Evolutionary conservation across 2,888 invertebrate genomes (phyloP).

Genomic region (Campaea margaritaria): DNA sequence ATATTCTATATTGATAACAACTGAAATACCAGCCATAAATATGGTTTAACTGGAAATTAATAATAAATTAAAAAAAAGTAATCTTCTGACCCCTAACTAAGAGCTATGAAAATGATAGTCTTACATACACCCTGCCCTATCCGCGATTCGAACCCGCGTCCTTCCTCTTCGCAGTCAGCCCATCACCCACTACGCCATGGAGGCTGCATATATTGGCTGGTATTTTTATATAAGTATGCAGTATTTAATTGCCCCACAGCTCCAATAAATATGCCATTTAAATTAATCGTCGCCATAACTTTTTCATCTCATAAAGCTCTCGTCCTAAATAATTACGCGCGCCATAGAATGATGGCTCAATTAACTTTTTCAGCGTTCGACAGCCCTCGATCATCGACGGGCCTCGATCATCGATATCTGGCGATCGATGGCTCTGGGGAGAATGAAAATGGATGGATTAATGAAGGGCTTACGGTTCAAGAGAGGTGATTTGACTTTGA

Average conservation of each 20-base stretch:
- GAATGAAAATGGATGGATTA: slow-evolving; percentile 23
- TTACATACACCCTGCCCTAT: too few species aligned
- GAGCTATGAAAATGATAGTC: too few species aligned
- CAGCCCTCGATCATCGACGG: slow-evolving; percentile 3
- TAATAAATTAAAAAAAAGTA: too few species aligned
- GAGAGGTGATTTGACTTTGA: slow-evolving; percentile 5
- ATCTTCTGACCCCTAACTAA: too few species aligned
- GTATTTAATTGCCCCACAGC: background rate
- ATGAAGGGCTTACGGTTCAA: background rate
- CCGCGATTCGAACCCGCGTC: too few species aligned
- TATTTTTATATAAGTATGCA: too few species aligned
- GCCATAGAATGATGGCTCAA: slow-evolving; percentile 6
- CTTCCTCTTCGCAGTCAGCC: too few species aligned
- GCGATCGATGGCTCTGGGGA: background rate
- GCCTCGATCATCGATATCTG: background rate
- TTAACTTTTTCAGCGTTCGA: slow-evolving; percentile 9
- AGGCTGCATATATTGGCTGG: too few species aligned
- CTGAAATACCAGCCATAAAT: too few species aligned
- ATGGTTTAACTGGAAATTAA: too few species aligned
- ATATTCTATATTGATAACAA: too few species aligned
- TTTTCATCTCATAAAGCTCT: slow-evolving; percentile 7
- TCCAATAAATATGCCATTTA: slow-evolving; percentile 7
- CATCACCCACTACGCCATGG: too few species aligned
- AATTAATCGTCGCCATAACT: slow-evolving; percentile 2
- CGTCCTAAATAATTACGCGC: slow-evolving; percentile 11